A percentile compares a stretch with the other conserved stretches of the same genome.
These are phyloP conservation scores for Cettia cetti DNA, from an alignment of 2,113 vertebrate genomes.

Conservation along the genomic window DNA sequence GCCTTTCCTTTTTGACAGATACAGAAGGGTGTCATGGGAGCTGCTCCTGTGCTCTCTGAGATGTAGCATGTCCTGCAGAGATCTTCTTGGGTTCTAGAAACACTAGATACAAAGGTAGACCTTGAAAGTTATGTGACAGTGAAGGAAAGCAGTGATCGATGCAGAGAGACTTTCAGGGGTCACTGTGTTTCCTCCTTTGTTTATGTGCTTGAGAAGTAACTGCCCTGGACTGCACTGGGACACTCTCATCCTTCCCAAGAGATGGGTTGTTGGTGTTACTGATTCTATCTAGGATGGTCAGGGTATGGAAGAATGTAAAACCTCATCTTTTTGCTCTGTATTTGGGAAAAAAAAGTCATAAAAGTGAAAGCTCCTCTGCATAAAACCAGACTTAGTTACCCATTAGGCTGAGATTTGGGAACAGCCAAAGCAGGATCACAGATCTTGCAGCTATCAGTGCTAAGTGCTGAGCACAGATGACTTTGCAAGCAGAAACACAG, in stretches of 20 bases:
- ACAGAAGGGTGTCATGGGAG: background rate
- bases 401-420: background rate
- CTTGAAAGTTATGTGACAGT: background rate
- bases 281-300: background rate
- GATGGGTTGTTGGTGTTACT: background rate
- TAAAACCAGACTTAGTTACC: background rate
- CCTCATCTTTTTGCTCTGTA: background rate
- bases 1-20: background rate
- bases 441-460: background rate
- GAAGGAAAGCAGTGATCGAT: background rate
- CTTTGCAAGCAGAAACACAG: background rate
- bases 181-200: background rate
- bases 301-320: background rate
- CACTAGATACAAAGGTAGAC: background rate
- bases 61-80: background rate
- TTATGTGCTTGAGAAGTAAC: background rate
- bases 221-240: background rate
- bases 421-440: background rate
- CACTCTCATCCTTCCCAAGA: background rate
- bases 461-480: background rate
- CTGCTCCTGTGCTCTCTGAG: background rate
- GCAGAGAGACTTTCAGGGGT: background rate
- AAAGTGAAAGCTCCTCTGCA: background rate
- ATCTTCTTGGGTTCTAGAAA: background rate
- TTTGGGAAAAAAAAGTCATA: background rate